Conservation (phyloP, 2,797 vertebrate genomes). For the Pitangus sulphuratus region DNA sequence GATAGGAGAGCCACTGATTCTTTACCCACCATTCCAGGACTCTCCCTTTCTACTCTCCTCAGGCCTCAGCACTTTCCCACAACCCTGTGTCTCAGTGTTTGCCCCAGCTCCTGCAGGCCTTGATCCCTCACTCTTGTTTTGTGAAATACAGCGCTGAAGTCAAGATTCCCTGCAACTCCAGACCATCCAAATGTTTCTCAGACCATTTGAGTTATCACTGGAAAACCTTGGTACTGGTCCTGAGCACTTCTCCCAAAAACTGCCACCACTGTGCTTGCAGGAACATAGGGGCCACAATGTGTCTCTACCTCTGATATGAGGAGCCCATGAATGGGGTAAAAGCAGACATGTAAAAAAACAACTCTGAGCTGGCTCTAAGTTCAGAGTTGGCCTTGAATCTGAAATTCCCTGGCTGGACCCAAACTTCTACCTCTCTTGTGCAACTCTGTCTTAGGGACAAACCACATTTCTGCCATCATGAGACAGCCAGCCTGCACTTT, state of each 20-base stretch:
- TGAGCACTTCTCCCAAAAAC: neutral
- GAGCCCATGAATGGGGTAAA: neutral
- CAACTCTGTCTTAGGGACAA: constrained; percentile 17
- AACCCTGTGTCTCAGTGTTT: neutral
- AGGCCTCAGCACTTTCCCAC: neutral
- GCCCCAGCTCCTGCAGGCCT: neutral
- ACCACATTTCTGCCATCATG: neutral
- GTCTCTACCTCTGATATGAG: neutral
- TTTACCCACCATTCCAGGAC: neutral
- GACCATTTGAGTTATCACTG: neutral
- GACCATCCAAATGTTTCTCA: neutral
- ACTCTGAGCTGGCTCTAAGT: neutral
- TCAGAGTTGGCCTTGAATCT: neutral
- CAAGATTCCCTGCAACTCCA: neutral
- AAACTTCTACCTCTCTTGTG: neutral
- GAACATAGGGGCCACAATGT: neutral
- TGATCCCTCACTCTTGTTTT: neutral
- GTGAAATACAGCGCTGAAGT: neutral
- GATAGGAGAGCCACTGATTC: neutral
- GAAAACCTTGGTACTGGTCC: neutral
- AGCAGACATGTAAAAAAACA: neutral
- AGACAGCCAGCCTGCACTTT: neutral
- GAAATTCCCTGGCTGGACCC: neutral
- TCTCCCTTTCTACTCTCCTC: neutral
- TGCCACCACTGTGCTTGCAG: neutral